Conservation (phyloP, 2,797 vertebrate species). For the Sebastes taczanowskii region DNA sequence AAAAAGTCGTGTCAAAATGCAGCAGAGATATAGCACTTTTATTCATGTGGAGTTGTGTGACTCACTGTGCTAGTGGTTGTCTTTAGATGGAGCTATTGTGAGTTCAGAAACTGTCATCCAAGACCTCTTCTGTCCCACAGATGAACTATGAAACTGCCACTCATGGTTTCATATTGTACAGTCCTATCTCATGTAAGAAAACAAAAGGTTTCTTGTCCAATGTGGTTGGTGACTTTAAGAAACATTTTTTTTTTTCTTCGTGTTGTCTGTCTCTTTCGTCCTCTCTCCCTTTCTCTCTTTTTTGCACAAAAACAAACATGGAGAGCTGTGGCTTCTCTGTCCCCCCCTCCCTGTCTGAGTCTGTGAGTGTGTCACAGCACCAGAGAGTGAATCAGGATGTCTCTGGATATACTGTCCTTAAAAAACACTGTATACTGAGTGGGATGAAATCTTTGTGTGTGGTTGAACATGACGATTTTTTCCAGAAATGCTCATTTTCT, state of each 20-base stretch:
- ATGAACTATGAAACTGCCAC: slow-evolving; percentile 58
- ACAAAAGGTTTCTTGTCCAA: slow-evolving; percentile 63
- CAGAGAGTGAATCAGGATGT: slow-evolving; percentile 45
- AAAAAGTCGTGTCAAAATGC: slow-evolving; percentile 54
- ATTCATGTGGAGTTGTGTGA: slow-evolving; percentile 67
- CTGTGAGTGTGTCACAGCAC: slow-evolving; percentile 39
- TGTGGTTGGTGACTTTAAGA: slow-evolving; percentile 62
- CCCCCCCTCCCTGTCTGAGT: slow-evolving; percentile 20
- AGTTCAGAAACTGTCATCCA: slow-evolving; percentile 55
- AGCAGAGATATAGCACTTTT: slow-evolving; percentile 70
- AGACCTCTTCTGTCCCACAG: slow-evolving; percentile 37
- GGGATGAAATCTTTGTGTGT: slow-evolving; percentile 59
- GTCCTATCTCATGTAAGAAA: slow-evolving; percentile 66
- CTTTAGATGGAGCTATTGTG: slow-evolving; percentile 66
- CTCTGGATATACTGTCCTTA: slow-evolving; percentile 44
- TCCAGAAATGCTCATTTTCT: slow-evolving; percentile 58
- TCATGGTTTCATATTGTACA: slow-evolving; percentile 71
- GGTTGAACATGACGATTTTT: slow-evolving; percentile 40
- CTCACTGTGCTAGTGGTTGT: slow-evolving; percentile 66
- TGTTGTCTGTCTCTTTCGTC: slow-evolving; percentile 41
- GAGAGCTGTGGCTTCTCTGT: slow-evolving; percentile 25
- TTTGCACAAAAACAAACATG: slow-evolving; percentile 57
- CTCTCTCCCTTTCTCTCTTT: slow-evolving; percentile 5
- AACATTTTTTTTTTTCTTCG: slow-evolving; percentile 28
- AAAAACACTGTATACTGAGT: slow-evolving; percentile 38